These are phyloP conservation scores for Pecten maximus DNA, from an alignment of 2,888 invertebrate genomes.

Conservation along the genomic window DNA sequence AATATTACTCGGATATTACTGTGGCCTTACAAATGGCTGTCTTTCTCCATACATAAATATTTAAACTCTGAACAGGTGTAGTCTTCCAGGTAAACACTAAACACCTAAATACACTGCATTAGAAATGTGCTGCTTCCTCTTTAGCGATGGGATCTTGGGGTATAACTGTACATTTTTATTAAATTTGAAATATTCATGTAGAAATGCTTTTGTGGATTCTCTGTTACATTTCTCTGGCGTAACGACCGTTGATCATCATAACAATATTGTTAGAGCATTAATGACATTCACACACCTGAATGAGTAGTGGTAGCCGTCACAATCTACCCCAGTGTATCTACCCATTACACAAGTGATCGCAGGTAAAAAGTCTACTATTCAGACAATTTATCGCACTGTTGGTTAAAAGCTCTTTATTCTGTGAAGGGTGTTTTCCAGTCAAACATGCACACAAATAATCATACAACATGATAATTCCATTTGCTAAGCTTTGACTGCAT, in stretches of 20 bases:
- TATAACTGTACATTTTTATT: not conserved
- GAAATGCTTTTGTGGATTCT: not conserved
- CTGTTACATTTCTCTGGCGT: not conserved
- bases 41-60: not conserved
- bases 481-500: not conserved
- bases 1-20: not conserved
- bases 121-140: not conserved
- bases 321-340: not conserved
- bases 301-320: not conserved
- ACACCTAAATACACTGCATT: not conserved
- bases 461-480: not conserved
- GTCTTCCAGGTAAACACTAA: not conserved
- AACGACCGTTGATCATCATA: not conserved
- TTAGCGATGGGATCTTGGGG: not conserved
- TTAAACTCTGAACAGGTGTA: not conserved
- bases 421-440: not conserved
- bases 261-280: not conserved
- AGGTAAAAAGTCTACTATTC: not conserved
- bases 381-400: not conserved
- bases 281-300: not conserved
- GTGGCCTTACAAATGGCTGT: not conserved
- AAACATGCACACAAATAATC: not conserved
- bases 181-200: slow-evolving; percentile 8
- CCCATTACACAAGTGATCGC: not conserved
- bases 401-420: not conserved